Percentiles rank a stretch among this genome's conserved stretches.
Conservation (phyloP, 2,113 vertebrate genomes). For the Serilophus lunatus region DNA sequence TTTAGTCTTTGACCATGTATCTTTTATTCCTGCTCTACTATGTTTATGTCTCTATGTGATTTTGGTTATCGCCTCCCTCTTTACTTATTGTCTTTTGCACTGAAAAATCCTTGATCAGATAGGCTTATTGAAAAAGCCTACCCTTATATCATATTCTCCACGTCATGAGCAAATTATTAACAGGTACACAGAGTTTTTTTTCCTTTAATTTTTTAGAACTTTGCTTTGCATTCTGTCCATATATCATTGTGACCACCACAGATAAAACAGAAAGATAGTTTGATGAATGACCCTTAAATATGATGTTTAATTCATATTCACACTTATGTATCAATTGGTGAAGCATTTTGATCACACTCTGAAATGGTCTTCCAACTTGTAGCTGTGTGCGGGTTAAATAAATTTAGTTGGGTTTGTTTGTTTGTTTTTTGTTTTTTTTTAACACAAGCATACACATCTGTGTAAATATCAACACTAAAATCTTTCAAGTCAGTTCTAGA, state of each 20-base stretch:
- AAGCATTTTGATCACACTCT: neutral
- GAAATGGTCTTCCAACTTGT: neutral
- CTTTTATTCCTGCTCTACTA: neutral
- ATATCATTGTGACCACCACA: neutral
- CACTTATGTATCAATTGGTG: accelerated
- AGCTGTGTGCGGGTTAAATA: neutral
- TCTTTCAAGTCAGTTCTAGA: neutral
- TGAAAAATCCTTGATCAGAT: neutral
- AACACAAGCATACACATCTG: neutral
- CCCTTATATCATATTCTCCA: neutral
- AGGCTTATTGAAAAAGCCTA: neutral
- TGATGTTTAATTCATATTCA: neutral
- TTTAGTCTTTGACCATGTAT: neutral
- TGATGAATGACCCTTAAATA: neutral
- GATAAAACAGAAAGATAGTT: neutral
- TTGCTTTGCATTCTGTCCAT: neutral
- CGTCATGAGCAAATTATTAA: neutral
- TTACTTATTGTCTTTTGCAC: neutral
- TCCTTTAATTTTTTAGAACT: neutral
- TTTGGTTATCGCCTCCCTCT: neutral
- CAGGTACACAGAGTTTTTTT: neutral
- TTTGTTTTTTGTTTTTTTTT: no score
- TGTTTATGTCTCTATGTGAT: neutral
- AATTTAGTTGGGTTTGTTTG: neutral
- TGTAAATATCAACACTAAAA: neutral